Conservation (phyloP, 2,797 vertebrate genomes). For the Harpagifer antarcticus region DNA sequence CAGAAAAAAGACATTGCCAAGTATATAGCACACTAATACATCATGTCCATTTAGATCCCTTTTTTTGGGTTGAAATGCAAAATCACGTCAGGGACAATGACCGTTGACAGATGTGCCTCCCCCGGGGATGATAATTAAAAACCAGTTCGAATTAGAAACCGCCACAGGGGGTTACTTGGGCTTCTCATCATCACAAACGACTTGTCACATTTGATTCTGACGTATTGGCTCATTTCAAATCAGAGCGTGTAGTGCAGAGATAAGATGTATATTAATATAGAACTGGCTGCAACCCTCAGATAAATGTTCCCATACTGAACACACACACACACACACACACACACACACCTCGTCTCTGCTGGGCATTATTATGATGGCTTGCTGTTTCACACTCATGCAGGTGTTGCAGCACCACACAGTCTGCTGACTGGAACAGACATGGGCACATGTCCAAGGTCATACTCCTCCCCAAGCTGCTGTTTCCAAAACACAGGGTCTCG, state of each 20-base stretch:
- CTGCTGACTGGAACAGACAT: constrained; percentile 60
- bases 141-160: constrained; percentile 46
- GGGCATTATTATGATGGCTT: constrained; percentile 54
- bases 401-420: constrained; percentile 51
- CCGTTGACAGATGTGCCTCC: constrained; percentile 58
- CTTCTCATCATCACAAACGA: constrained; percentile 25
- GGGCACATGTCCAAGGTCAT: constrained; percentile 65
- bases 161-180: constrained; percentile 4
- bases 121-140: constrained; percentile 57
- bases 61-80: constrained; percentile 11
- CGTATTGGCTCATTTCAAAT: constrained; percentile 22
- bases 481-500: constrained; percentile 55
- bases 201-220: constrained; percentile 30
- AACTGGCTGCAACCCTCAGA: constrained; percentile 43
- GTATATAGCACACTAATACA: not conserved
- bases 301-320: constrained; percentile 7
- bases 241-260: constrained; percentile 15
- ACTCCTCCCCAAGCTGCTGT: constrained; percentile 47
- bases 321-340: constrained; percentile 5
- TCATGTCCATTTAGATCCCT: not conserved
- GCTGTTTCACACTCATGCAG: constrained; percentile 66
- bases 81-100: constrained; percentile 32
- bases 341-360: constrained; percentile 27
- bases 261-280: constrained; percentile 17
- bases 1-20: not conserved